Evolutionary conservation across 2,113 vertebrate species (phyloP), one percentile per base, ranked within the genome.

Genomic region (Bettongia penicillata): DNA sequence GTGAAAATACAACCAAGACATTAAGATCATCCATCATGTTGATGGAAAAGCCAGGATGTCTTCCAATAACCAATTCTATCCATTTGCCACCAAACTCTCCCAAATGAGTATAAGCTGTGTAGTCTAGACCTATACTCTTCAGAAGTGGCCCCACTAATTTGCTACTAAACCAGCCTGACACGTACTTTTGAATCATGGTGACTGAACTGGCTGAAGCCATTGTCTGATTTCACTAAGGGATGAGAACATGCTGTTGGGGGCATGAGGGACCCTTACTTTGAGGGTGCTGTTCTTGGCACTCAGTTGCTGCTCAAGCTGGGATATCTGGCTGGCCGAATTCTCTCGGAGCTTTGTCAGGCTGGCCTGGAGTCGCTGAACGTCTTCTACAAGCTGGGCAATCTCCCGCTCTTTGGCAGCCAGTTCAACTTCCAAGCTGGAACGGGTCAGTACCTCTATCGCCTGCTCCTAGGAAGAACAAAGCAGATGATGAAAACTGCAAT

Each of bases 361-460:
- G 99, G 99, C 99, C 99, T 99, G 99, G 98, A 99, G 99, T 97
- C 99, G 98, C 99, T 99, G 99, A 92, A 99, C 99, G 26, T 99
- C 99, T 95, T 99, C 99, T 26, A 99, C 99, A 84, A 99, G 99
- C 98, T 99, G 99, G 93, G 99, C 99, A 0, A 99, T 99, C 98
- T 99, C 99, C n/a, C 99, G 98, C 97, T 99, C 99, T 98, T 99
- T 99, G 0, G 99, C 99, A 0, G 99, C 99, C 98, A 99, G 99
- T 97, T 99, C 99, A 25, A 99, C 99, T 97, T 99, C 99, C 98
- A 99, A 97, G 98, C 99, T 99, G 97, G 99, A 99, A 94, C 99
- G 99, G 1, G 99, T 99, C 93, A 99, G 98, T 98, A 98, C 99
- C 98, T 99, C 99, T 23, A 98, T 98, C 93, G 98, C 98, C 98